Conservation (phyloP, 2,888 invertebrate species). For the Sicus ferrugineus region DNA sequence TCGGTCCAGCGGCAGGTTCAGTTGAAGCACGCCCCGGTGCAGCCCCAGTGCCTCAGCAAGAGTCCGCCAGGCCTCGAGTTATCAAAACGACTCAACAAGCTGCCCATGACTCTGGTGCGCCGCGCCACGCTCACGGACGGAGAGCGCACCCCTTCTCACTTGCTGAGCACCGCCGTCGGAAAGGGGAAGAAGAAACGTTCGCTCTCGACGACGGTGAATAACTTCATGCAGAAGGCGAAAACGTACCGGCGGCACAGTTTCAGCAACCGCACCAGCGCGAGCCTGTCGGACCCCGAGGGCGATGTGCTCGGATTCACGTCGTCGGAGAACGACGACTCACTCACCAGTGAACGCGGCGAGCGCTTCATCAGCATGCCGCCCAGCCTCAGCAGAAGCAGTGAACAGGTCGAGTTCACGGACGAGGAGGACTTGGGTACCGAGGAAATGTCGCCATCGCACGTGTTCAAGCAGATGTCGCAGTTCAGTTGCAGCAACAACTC, state of each 20-base stretch:
- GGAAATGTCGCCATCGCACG: conserved; percentile 20
- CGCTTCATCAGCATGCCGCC: not conserved
- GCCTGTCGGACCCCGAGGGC: conserved; percentile 74
- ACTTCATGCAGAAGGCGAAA: conserved; percentile 85
- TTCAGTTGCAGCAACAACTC: conserved; percentile 35
- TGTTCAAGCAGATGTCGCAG: conserved; percentile 30
- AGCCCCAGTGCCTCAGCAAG: not conserved
- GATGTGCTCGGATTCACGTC: conserved; percentile 67
- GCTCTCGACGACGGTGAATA: conserved; percentile 84
- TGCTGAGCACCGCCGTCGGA: conserved; percentile 13
- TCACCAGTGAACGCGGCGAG: conserved; percentile 46
- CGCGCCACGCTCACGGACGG: conserved; percentile 44
- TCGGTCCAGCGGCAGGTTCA: conserved; percentile 46
- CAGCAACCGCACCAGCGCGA: conserved; percentile 68
- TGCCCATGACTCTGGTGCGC: conserved; percentile 52
- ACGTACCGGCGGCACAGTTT: conserved; percentile 64
- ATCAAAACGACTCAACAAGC: conserved; percentile 52
- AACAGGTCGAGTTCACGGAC: not conserved
- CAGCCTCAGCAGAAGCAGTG: not conserved
- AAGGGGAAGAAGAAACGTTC: conserved; percentile 71
- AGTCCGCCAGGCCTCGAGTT: conserved; percentile 40
- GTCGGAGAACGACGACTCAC: conserved; percentile 57
- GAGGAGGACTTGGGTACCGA: not conserved
- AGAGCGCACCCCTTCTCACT: conserved; percentile 19
- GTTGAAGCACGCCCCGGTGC: conserved; percentile 11